Evolutionary conservation across 1,140 invertebrate genomes (phyloP), one percentile per base, ranked within the genome.

Genomic region (Cydia pomonella): DNA sequence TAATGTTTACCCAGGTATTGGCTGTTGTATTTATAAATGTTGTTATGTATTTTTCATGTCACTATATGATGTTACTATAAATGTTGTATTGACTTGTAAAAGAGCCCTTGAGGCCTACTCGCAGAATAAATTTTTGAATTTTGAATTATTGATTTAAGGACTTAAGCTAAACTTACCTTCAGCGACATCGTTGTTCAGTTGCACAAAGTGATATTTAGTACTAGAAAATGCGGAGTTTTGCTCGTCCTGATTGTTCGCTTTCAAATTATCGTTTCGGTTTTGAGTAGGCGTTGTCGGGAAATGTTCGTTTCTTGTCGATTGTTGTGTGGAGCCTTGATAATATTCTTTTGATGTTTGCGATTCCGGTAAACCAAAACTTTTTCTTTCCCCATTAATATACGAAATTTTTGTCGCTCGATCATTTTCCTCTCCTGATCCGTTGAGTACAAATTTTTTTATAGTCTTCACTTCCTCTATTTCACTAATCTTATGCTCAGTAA

Each of bases 381-480:
- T 69, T 33, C 64, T 69, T 33, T 69, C 64, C 29, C 64, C 64
- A 18, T 69, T 69, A 13, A 72, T 27, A 47, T 50, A 25, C 41
- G 21, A 72, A 47, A 21, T 50, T 25, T 50, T 72, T 18, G 18
- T 9, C 10, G 18, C 33, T 41, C 38, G n/a, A 23, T 75, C 50
- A n/a, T 12, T 72, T 69, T 69, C 25, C 16, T 75, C 82, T 69
- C 77, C 75, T 16, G 87, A 89, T 10, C 88, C 91, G 76, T 93
- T 93, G 7, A 93, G 73, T 12, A 90, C 79, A 63, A 93, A 87
- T 82, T 92, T 93, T 75, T 93, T 91, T 72, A 93, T 90, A 9
- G 92, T 93, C 72, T 88, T 93, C 23, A 93, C 85, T 87, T 93
- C 92, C 83, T 93, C 89, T 25, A 86, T 85, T 85, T 93, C 89